Evolutionary conservation across 2,797 vertebrate genomes (phyloP).

Genomic region (Ceyx erithaca): DNA sequence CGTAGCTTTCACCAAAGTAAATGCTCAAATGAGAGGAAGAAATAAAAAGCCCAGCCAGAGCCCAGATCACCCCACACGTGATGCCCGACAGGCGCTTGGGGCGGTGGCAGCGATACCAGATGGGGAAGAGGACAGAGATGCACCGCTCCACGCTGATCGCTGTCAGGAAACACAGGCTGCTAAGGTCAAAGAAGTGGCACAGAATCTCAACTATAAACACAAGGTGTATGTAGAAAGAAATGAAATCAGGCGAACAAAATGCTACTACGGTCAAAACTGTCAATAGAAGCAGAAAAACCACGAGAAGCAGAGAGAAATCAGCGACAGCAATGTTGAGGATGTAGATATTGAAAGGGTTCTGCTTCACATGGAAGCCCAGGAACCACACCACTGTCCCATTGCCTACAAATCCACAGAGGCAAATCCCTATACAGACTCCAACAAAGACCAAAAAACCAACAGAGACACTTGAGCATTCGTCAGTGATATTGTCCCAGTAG

Average conservation of each 20-base stretch:
- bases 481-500: fast-evolving
- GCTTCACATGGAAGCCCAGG: slow-evolving; percentile 65
- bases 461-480: fast-evolving
- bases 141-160: slow-evolving; percentile 68
- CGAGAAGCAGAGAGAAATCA: slow-evolving; percentile 48
- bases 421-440: background rate
- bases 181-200: background rate
- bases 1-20: fast-evolving
- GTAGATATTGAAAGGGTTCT: slow-evolving; percentile 44
- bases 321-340: slow-evolving; percentile 67
- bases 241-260: background rate
- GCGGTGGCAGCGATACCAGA: slow-evolving; percentile 68
- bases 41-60: background rate
- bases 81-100: slow-evolving; percentile 25
- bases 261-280: background rate
- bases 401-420: slow-evolving; percentile 48
- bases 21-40: background rate
- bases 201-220: fast-evolving
- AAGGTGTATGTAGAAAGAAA: fast-evolving
- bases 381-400: slow-evolving; percentile 71
- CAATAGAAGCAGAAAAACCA: background rate
- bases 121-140: slow-evolving; percentile 57
- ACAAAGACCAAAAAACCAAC: fast-evolving
- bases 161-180: slow-evolving; percentile 63
- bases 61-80: slow-evolving; percentile 62